Base-by-base conservation (phyloP, 2,113 vertebrate species). In the Nesoenas mayeri region DNA sequence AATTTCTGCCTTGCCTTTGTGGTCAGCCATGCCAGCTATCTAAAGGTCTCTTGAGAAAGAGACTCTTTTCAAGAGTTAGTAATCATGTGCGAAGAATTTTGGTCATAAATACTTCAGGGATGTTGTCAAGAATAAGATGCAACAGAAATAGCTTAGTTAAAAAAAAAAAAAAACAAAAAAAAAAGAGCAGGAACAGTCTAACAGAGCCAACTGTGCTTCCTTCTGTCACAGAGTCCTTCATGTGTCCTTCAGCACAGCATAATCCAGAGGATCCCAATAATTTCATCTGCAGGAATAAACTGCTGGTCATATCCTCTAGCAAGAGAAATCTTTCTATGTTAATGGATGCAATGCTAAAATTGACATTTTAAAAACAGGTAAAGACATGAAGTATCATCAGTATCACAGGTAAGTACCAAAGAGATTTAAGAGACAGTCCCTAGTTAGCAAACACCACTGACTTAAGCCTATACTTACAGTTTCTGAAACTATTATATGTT, bases 41-140 rank as follows among this genome's bases (percentile, higher is more conserved):
- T 75, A 72, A 93, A 81, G 15, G 60, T 84, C 88, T 94, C 93
- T 47, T 79, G 88, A 94, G 65, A 75, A 85, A 38, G 58, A 83
- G 32, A 48, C 3, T 72, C 79, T 94, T 97, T 88, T 95, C 61
- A 91, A 85, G 93, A 94, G 77, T 91, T 87, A 87, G 73, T 54
- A 96, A 95, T 92, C 93, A 95, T 89, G 77, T 91, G 53, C 20
- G 12, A 95, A 95, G 80, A 89, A 95, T 89, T 94, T 93, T 96
- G 57, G 77, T 86, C 95, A 91, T 81, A 94, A 95, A 91, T 94
- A 93, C 88, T 96, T 93, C 85, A 87, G 36, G 28, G 77, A 79
- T 89, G 57, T 91, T 95, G 78, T 94, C 83, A 93, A 95, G 88
- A 95, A 93, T 94, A 95, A 91, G 79, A 93, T 47, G 44, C 53